Conservation (phyloP, 2,797 vertebrate species). For the Carcharodon carcharias region DNA sequence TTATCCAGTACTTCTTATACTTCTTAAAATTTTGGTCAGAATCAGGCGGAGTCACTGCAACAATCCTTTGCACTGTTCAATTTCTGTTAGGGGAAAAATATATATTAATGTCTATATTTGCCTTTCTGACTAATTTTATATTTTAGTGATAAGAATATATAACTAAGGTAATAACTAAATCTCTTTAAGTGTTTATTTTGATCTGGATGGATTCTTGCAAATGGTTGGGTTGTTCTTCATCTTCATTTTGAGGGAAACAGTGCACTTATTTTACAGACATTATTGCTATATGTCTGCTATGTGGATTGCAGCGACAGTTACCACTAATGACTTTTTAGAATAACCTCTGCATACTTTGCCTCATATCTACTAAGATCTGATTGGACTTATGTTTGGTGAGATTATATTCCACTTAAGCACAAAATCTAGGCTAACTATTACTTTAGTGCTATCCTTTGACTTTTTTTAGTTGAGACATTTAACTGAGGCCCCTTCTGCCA, state of each 20-base stretch:
- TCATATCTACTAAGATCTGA: neutral
- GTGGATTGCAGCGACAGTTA: neutral
- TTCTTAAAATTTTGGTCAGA: conserved; percentile 35
- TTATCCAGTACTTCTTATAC: conserved; percentile 29
- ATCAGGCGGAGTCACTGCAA: conserved; percentile 8
- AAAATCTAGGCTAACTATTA: neutral
- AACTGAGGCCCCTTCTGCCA: neutral
- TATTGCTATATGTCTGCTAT: neutral
- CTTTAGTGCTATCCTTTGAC: neutral
- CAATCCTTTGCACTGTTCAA: conserved; percentile 34
- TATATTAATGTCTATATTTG: conserved; percentile 25
- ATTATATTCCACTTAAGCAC: neutral
- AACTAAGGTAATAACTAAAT: neutral
- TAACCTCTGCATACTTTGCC: neutral
- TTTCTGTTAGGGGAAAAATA: conserved; percentile 32
- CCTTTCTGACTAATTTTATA: conserved; percentile 27
- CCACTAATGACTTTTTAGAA: neutral
- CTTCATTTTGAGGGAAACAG: neutral
- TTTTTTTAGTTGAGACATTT: neutral
- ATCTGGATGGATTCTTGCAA: neutral
- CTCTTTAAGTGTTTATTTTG: neutral
- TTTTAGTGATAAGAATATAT: conserved; percentile 10
- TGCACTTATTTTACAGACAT: neutral
- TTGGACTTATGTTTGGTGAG: neutral
- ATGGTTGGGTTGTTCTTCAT: neutral